Evolutionary conservation across 2,888 invertebrate species (phyloP), one percentile per base, ranked within the genome.

Genomic region (Latrodectus elegans): DNA sequence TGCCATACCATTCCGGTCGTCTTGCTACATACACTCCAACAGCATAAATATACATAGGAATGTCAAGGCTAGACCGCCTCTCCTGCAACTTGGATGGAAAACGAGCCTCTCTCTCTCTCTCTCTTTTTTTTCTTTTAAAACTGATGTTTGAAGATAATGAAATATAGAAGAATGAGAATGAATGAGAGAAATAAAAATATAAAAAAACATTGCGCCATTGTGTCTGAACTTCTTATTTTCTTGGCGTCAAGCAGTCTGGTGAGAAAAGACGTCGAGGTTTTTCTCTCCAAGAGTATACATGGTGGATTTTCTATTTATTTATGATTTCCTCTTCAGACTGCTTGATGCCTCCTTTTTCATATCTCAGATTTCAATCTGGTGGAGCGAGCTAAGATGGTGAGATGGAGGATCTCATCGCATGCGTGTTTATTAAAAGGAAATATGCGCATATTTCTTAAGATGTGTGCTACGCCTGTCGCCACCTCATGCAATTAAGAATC

Each of bases 1-100:
- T 84, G 77, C 84, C 49, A 52, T 84, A 77, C 71, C 72, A 38
- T 38, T 38, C 38, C 38, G 38, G 38, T 38, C 80, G 73, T 49
- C 15, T 15, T 14, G 38, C 71, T 65, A 65, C 60, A n/a, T 70
- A 49, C 55, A 51, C 51, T 22, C 15, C 51, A 64, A 74, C 49
- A 38, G n/a, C n/a, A 22, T 38, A 38, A 38, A 38, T 38, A 38
- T 38, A 38, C 53, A 17, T 26, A 38, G 84, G 78, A 79, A 84
- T 84, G 78, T 84, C 84, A 84, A 84, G 84, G 84, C 71, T 52
- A 84, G 71, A 38, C 38, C 38, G 38, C 84, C 22, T 77, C 77
- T 84, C 76, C 70, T 15, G 67, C n/a, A 26, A 26, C 75, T 75
- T 76, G 52, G 72, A 60, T 38, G 15, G 60, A n/a, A n/a, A 60